phyloP scores from a whole-genome alignment of 1,140 invertebrate genomes.

The Proales similis region DNA sequence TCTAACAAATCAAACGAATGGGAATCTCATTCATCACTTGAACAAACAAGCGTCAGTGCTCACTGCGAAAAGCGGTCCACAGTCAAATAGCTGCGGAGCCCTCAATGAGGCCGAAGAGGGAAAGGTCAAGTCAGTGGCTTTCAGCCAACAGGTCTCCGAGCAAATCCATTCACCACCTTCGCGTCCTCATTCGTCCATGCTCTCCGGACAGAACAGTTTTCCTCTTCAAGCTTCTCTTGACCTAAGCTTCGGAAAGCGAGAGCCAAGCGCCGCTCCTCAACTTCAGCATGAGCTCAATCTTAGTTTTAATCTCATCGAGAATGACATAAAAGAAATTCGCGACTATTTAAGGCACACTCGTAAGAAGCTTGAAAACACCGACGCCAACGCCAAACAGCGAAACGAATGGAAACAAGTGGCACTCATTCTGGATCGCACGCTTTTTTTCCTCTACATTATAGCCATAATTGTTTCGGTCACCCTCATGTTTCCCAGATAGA shows the following conservation, averaged over 20 bases:
- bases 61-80: background rate
- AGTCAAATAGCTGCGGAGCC: slow-evolving; percentile 5
- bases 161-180: background rate
- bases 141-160: background rate
- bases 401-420: slow-evolving; percentile 49
- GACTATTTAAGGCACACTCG: slow-evolving; percentile 34
- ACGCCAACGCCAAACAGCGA: slow-evolving; percentile 41
- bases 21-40: slow-evolving; percentile 18
- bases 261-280: slow-evolving; percentile 5
- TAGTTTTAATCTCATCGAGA: slow-evolving; percentile 30
- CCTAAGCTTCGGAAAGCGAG: too few relatives aligned
- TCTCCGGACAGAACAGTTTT: too few relatives aligned
- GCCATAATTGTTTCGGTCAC: slow-evolving; percentile 48
- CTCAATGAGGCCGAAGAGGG: slow-evolving; percentile 20
- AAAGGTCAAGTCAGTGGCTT: background rate
- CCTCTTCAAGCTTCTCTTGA: slow-evolving; percentile 6
- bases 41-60: slow-evolving; percentile 12
- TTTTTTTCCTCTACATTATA: slow-evolving; percentile 49
- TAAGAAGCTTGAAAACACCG: slow-evolving; percentile 28
- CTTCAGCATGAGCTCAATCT: slow-evolving; percentile 10
- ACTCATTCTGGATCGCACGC: slow-evolving; percentile 48
- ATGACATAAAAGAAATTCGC: slow-evolving; percentile 37
- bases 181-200: too few relatives aligned
- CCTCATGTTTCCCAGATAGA: slow-evolving; percentile 45
- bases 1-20: slow-evolving; percentile 32